A percentile compares a stretch with the other conserved stretches of the same genome.
These are phyloP conservation scores for Paedocypris sp. DNA, from an alignment of 2,113 vertebrate species.

Conservation along the genomic window DNA sequence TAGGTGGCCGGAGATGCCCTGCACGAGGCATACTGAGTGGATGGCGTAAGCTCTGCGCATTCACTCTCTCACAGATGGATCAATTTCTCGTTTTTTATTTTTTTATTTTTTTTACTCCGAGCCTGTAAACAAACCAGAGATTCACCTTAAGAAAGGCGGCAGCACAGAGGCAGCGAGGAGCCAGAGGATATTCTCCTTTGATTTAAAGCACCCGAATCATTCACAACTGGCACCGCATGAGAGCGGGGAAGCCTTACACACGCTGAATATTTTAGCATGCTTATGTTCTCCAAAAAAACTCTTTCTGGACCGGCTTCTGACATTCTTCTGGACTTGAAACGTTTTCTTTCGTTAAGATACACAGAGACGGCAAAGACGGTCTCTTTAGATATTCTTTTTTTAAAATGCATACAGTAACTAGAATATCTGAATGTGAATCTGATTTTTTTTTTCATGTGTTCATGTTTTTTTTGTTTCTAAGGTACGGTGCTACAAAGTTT, in stretches of 20 bases:
- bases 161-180: not conserved
- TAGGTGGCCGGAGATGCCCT: constrained; percentile 53
- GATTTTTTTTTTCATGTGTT: no score
- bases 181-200: not conserved
- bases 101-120: constrained; percentile 53
- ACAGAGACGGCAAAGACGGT: not conserved
- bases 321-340: not conserved
- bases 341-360: not conserved
- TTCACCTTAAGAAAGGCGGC: constrained; percentile 1
- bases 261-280: not conserved
- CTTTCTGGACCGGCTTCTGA: not conserved
- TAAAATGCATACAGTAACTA: no score
- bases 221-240: not conserved
- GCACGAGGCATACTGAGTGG: constrained; percentile 54
- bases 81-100: no score
- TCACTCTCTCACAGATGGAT: constrained; percentile 47
- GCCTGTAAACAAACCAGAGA: constrained; percentile 43
- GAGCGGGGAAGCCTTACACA: not conserved
- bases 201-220: not conserved
- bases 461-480: no score
- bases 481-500: no score
- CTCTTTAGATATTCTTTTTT: no score
- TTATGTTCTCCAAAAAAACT: not conserved
- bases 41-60: constrained; percentile 45
- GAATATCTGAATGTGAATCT: no score